Evolutionary conservation across 2,113 vertebrate species (phyloP).

Genomic region (Hemiscyllium ocellatum): DNA sequence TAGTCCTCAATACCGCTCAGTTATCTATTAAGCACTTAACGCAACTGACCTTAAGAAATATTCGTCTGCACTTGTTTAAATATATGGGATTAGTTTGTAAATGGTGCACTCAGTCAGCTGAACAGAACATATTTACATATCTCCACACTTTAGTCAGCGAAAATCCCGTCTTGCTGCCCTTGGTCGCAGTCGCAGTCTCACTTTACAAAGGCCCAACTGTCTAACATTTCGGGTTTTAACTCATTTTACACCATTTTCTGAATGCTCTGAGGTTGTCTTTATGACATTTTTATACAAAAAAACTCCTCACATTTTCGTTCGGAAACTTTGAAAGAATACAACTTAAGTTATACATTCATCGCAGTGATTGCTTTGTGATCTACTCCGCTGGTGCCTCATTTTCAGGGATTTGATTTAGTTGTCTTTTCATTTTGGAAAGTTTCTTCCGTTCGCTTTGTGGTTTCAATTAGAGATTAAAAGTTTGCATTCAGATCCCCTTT

Average conservation of each 20-base stretch:
- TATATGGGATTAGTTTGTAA: background rate
- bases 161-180: background rate
- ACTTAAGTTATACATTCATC: background rate
- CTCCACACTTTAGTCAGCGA: background rate
- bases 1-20: background rate
- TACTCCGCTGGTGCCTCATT: too few species aligned
- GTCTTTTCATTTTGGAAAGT: constrained; percentile 15
- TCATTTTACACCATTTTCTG: background rate
- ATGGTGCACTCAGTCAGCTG: background rate
- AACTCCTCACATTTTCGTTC: background rate
- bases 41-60: background rate
- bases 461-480: constrained; percentile 29
- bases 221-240: background rate
- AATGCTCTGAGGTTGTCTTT: background rate
- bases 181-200: background rate
- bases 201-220: background rate
- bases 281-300: background rate
- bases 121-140: background rate
- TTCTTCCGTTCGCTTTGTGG: constrained; percentile 9
- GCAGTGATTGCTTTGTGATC: background rate
- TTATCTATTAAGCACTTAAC: background rate
- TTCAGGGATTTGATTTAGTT: background rate
- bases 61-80: background rate
- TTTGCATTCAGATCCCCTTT: background rate
- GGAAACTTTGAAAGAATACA: background rate